Conservation (phyloP, 1,140 invertebrate genomes). For the Phymastichus coffea region DNA sequence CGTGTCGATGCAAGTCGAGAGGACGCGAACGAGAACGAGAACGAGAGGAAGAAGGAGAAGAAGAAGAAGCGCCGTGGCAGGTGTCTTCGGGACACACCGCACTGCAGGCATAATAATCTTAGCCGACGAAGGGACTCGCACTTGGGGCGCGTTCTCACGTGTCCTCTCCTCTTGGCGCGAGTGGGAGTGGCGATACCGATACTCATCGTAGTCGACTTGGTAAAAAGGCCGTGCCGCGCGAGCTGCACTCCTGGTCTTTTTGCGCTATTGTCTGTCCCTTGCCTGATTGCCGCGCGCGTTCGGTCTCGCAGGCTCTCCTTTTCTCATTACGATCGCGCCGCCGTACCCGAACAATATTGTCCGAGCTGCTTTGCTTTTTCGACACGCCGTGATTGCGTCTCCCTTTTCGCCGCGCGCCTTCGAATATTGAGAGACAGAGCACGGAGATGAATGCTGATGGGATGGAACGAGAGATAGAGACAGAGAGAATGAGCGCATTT, state of each 20-base stretch:
- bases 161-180: not conserved
- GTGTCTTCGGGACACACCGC: constrained; percentile 1
- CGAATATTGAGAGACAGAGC: constrained; percentile 14
- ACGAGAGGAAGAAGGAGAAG: not conserved
- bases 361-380: not conserved
- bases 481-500: too few relatives aligned
- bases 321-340: constrained; percentile 27
- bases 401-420: constrained; percentile 6
- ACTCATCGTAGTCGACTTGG: constrained; percentile 26
- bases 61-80: constrained; percentile 3
- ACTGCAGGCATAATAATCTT: constrained; percentile 17
- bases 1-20: constrained; percentile 1
- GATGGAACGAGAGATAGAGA: not conserved
- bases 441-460: not conserved
- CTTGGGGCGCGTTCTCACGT: constrained; percentile 14
- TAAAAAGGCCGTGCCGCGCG: too few relatives aligned
- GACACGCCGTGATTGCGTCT: not conserved
- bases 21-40: not conserved
- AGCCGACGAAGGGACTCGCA: constrained; percentile 8
- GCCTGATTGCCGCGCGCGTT: too few relatives aligned
- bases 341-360: too few relatives aligned
- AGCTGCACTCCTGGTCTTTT: constrained; percentile 48
- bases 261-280: constrained; percentile 28
- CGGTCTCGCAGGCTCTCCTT: too few relatives aligned
- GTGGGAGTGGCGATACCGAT: constrained; percentile 27